Percentiles rank a stretch among this genome's conserved stretches.
Conservation (phyloP, 2,888 invertebrate genomes). For the Chloroclystis v-ata region DNA sequence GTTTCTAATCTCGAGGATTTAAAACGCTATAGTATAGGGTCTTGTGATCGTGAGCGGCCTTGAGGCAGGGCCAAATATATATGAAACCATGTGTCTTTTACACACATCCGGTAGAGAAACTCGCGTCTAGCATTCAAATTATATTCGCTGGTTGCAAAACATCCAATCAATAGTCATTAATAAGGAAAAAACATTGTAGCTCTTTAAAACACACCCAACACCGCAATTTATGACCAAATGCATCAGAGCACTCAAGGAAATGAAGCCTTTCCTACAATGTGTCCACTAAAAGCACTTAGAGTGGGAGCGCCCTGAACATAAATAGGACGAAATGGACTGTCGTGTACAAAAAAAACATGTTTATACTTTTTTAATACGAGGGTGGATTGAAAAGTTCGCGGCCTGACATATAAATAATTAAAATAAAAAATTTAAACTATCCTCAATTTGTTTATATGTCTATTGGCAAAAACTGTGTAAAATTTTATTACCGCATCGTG, state of each 20-base stretch:
- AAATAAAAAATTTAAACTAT: too few species aligned
- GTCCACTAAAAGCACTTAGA: slow-evolving; percentile 18
- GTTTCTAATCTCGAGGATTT: slow-evolving; percentile 25
- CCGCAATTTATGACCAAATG: not conserved
- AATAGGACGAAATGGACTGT: slow-evolving; percentile 22
- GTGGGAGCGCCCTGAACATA: slow-evolving; percentile 22
- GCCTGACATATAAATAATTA: too few species aligned
- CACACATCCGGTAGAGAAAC: not conserved
- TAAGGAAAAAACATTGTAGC: not conserved
- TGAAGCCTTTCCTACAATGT: slow-evolving; percentile 21
- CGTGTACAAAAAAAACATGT: slow-evolving; percentile 25
- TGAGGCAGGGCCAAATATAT: slow-evolving; percentile 22
- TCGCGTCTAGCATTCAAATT: too few species aligned
- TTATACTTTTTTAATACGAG: slow-evolving; percentile 29
- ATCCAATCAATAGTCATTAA: too few species aligned
- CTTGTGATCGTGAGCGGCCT: slow-evolving; percentile 23
- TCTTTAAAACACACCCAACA: slow-evolving; percentile 1
- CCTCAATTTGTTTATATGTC: too few species aligned
- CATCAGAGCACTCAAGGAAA: slow-evolving; percentile 12
- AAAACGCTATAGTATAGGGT: slow-evolving; percentile 19
- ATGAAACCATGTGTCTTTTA: slow-evolving; percentile 1
- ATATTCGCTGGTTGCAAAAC: too few species aligned
- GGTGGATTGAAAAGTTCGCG: too few species aligned
- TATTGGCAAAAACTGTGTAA: too few species aligned
- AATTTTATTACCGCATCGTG: too few species aligned